Evolutionary conservation across 1,140 invertebrate genomes (phyloP).

Genomic region (Drosophila guanche): DNA sequence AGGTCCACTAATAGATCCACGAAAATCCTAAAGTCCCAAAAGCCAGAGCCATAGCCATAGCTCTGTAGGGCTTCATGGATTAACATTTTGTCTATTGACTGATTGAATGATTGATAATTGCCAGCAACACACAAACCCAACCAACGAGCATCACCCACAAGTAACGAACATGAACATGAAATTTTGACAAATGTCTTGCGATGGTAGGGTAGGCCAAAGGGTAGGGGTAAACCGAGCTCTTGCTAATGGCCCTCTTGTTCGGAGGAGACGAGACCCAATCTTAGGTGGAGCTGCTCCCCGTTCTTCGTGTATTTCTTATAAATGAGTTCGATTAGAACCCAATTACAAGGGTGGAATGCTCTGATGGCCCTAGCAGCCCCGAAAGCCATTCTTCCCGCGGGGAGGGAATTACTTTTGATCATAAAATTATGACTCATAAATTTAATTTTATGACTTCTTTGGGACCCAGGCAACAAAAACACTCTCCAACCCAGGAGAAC

Average conservation of each 20-base stretch:
- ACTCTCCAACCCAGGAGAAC: slow-evolving; percentile 4
- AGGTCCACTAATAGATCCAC: slow-evolving; percentile 66
- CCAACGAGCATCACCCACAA: slow-evolving; percentile 69
- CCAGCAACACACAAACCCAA: slow-evolving; percentile 9
- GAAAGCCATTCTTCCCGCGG: slow-evolving; percentile 9
- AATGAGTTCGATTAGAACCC: slow-evolving; percentile 70
- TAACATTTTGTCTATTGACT: slow-evolving; percentile 73
- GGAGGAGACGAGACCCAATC: slow-evolving; percentile 1
- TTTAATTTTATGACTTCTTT: slow-evolving; percentile 80
- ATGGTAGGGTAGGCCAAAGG: too few relatives aligned
- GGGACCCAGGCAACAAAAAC: slow-evolving; percentile 17
- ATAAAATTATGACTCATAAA: slow-evolving; percentile 78
- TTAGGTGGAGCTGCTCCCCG: too few relatives aligned
- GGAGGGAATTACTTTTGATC: slow-evolving; percentile 54
- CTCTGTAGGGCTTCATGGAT: slow-evolving; percentile 33
- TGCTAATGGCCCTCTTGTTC: slow-evolving; percentile 61
- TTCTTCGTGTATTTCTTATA: slow-evolving; percentile 26
- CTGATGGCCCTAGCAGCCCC: slow-evolving; percentile 10
- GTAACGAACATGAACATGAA: slow-evolving; percentile 21
- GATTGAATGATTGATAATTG: slow-evolving; percentile 39
- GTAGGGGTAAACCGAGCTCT: neutral
- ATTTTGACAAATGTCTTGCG: slow-evolving; percentile 66
- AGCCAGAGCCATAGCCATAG: slow-evolving; percentile 25
- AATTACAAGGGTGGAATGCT: slow-evolving; percentile 60
- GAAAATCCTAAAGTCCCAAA: slow-evolving; percentile 27